Base-by-base conservation (phyloP, 2,113 vertebrate species). In the Hiodon tergisus region DNA sequence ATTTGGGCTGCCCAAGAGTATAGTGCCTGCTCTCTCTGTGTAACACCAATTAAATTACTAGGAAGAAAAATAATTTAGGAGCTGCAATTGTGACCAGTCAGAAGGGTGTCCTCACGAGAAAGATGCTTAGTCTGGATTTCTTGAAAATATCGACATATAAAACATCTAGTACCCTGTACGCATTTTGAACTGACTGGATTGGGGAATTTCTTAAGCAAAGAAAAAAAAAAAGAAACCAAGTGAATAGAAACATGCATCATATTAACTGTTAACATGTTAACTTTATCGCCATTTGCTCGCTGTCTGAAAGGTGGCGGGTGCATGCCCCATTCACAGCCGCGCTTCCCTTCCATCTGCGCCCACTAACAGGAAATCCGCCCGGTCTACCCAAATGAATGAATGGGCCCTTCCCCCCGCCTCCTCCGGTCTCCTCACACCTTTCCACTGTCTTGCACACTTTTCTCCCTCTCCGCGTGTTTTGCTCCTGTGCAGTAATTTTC, bases 401-500 rank as follows among this genome's bases (percentile, higher is more conserved):
- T 78, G 73, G 83, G 84, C 63, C 79, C 79, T 81, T 85, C 82
- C 83, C 86, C 76, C 82, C 75, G 70, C 50, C 76, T 70, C 77
- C 62, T 80, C 76, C 78, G 67, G 78, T 76, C 77, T 48, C 71
- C 52, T 80, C 78, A 46, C 54, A 50, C 76, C 4, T 11, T 58
- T 13, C 65, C 73, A 8, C 57, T 4, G 14, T 59, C 9, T 55
- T 3, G 72, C 79, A 11, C 75, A 59, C 51, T 78, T 31, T 31
- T 31, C 81, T 85, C 86, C 86, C 83, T 79, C 76, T 87, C 82
- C 81, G 79, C 86, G 86, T 87, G 81, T 89, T 88, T 87, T 86
- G 86, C 85, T 90, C 88, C 81, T 80, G 83, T 89, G 80, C 88
- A 91, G 90, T 93, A 93, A 93, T 93, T 93, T 93, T 93, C 91